Base-by-base conservation (phyloP, 2,113 vertebrate species). In the Solea solea region DNA sequence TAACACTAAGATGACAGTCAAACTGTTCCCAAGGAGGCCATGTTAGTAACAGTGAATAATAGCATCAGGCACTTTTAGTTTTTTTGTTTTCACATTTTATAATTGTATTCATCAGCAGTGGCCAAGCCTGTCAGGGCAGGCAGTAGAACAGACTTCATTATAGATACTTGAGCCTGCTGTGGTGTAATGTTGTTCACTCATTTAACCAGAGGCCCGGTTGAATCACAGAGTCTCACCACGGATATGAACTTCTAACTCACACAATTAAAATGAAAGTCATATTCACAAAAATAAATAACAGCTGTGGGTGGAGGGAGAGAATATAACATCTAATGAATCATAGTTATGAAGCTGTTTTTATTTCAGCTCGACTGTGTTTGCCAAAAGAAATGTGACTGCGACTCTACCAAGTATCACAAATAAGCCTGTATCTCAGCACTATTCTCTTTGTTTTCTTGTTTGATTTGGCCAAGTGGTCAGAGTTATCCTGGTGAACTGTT, bases 1-100 rank as follows among this genome's bases (percentile, higher is more conserved):
- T 25, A 79, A 74, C 54, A 56, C 52, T 50, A 61, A 45, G 27
- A 59, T 70, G 56, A 57, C 49, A 74, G 39, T 42, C 39, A 54
- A 63, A 75, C 1, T 15, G 50, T 61, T 86, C 64, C 74, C 66
- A 56, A 64, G 64, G 70, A 84, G 57, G 44, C 53, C 11, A 41
- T 59, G 62, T 51, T 69, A 57, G 21, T 62, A 50, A 28, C 41
- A 64, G 50, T 61, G 67, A 61, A 85, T 65, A 61, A 63, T 8
- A 64, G 28, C 52, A 16, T 21, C 9, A 9, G 39, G 64, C 40
- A 73, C 79, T 76, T 21, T 25, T 9, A 16, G 72, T 72, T 65
- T 77, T 77, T 74, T 66, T 62, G 21, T 53, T 80, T 72, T 80
- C 48, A 57, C 25, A 57, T 78, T 75, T 71, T 41, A 61, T 62